Conservation (phyloP, 2,888 invertebrate species). For the Drosophila macrospina region DNA sequence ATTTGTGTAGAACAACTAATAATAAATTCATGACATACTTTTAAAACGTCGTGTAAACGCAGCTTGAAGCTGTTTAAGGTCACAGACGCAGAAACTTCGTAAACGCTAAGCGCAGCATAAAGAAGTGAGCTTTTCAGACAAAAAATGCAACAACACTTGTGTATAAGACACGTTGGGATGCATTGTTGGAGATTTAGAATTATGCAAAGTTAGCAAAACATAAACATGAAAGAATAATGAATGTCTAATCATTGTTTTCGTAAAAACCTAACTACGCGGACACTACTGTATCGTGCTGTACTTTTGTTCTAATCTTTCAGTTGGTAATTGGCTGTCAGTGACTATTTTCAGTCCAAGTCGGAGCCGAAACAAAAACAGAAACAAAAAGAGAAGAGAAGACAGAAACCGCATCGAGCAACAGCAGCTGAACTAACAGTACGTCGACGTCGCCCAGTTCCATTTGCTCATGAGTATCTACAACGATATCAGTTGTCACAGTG, state of each 20-base stretch:
- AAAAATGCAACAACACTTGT: not conserved
- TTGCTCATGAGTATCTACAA: slow-evolving; percentile 27
- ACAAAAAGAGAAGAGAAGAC: not conserved
- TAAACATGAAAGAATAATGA: too few relatives aligned
- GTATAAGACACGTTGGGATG: too few relatives aligned
- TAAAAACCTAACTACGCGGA: not conserved
- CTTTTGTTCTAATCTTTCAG: slow-evolving; percentile 39
- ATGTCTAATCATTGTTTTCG: not conserved
- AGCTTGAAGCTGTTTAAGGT: not conserved
- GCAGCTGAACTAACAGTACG: slow-evolving; percentile 54
- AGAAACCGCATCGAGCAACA: not conserved
- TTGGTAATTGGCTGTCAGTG: slow-evolving; percentile 30
- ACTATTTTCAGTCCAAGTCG: slow-evolving; percentile 8
- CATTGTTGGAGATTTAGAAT: not conserved
- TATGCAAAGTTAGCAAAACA: slow-evolving; percentile 1
- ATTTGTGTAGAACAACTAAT: not conserved
- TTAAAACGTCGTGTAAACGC: not conserved
- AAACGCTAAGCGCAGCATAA: not conserved
- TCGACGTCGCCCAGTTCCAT: not conserved
- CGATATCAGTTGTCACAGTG: slow-evolving; percentile 31
- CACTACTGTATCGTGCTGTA: slow-evolving; percentile 20
- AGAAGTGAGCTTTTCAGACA: slow-evolving; percentile 1
- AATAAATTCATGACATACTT: slow-evolving; percentile 1
- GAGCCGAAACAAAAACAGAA: not conserved
- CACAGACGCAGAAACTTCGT: slow-evolving; percentile 1